These are phyloP conservation scores for Drosophila putrida DNA, from an alignment of 2,888 invertebrate species.

Conservation along the genomic window DNA sequence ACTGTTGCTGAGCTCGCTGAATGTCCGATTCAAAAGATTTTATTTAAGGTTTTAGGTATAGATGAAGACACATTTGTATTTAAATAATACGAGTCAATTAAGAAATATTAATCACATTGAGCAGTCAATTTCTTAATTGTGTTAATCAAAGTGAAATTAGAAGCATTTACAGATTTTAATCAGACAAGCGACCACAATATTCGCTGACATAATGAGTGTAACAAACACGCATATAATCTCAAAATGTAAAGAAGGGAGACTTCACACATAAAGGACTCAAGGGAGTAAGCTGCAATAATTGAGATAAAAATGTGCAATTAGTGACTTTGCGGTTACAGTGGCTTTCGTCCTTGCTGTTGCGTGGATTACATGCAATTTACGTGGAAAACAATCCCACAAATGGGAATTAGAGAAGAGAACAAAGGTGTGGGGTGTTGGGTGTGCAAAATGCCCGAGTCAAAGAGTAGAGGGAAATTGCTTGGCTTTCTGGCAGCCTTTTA, in stretches of 20 bases:
- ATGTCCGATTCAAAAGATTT: too few relatives aligned
- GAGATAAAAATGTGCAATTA: slow-evolving; percentile 77
- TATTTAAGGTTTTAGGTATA: too few relatives aligned
- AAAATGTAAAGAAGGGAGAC: background rate
- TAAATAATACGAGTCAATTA: background rate
- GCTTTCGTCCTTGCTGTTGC: slow-evolving; percentile 37
- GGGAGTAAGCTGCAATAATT: slow-evolving; percentile 72
- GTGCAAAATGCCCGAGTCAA: background rate
- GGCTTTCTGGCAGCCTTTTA: slow-evolving; percentile 31
- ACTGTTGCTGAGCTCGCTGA: background rate
- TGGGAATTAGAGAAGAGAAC: slow-evolving; percentile 13
- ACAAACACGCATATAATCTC: background rate
- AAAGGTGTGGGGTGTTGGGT: background rate
- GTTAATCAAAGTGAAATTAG: slow-evolving; percentile 29
- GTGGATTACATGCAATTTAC: slow-evolving; percentile 70
- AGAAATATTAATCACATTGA: background rate
- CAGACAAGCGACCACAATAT: slow-evolving; percentile 18
- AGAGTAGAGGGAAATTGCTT: slow-evolving; percentile 13
- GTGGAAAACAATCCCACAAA: slow-evolving; percentile 41
- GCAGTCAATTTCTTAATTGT: background rate
- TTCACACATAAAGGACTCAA: slow-evolving; percentile 1
- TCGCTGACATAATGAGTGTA: slow-evolving; percentile 5
- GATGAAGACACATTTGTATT: background rate
- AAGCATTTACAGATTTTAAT: slow-evolving; percentile 26
- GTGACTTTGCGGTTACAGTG: slow-evolving; percentile 50